These are phyloP conservation scores for Acanthisitta chloris DNA, from an alignment of 2,113 vertebrate genomes.

Conservation along the genomic window DNA sequence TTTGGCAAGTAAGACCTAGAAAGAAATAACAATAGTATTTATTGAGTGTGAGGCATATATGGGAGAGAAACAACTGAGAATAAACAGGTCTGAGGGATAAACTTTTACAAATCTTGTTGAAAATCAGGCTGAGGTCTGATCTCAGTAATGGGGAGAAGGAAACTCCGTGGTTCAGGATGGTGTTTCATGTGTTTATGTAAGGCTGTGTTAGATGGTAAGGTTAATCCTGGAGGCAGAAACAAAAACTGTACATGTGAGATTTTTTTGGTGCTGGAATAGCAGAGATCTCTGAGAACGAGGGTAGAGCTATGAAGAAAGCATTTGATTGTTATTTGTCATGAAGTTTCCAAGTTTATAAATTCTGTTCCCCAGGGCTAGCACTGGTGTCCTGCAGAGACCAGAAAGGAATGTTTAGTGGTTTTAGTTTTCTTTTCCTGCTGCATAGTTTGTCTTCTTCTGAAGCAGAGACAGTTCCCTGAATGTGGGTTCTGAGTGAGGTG, in stretches of 20 bases:
- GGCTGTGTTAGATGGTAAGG: neutral
- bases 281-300: neutral
- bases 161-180: neutral
- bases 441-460: neutral
- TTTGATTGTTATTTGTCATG: neutral
- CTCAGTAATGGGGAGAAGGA: neutral
- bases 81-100: neutral
- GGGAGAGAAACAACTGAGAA: neutral
- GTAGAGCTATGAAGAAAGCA: neutral
- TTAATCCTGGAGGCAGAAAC: neutral
- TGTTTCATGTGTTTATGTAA: neutral
- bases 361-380: neutral
- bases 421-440: neutral
- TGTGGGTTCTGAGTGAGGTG: neutral
- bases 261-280: neutral
- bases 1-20: neutral
- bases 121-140: neutral
- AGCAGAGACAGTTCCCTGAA: neutral
- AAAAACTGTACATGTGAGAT: neutral
- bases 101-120: neutral
- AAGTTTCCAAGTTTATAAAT: neutral
- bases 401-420: neutral
- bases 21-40: neutral
- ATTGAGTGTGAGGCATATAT: neutral
- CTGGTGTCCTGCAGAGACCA: neutral